These are phyloP conservation scores for Battus philenor DNA, from an alignment of 1,140 invertebrate genomes.

Conservation along the genomic window DNA sequence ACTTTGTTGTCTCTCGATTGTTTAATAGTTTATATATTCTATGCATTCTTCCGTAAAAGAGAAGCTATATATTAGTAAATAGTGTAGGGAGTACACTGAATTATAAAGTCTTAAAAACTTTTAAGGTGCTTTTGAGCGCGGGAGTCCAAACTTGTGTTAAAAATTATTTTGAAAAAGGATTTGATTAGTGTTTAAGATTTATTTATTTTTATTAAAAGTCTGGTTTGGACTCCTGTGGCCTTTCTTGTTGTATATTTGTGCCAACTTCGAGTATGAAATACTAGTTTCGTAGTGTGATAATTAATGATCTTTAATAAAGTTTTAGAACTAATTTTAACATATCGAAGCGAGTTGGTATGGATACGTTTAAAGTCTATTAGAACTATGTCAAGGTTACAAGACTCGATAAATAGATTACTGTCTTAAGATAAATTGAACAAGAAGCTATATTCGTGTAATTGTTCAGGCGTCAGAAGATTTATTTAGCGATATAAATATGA, in stretches of 20 bases:
- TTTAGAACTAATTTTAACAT: constrained; percentile 41
- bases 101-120: constrained; percentile 29
- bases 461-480: constrained; percentile 45
- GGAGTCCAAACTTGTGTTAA: constrained; percentile 37
- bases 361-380: constrained; percentile 27
- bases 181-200: constrained; percentile 59
- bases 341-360: constrained; percentile 51
- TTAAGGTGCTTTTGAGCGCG: constrained; percentile 56
- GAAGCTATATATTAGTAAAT: constrained; percentile 57
- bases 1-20: constrained; percentile 40
- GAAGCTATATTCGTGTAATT: constrained; percentile 30
- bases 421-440: constrained; percentile 33
- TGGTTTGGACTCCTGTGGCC: constrained; percentile 41
- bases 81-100: constrained; percentile 34
- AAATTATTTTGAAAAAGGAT: constrained; percentile 49
- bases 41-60: constrained; percentile 55
- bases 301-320: constrained; percentile 20
- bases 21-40: constrained; percentile 42
- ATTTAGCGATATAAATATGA: constrained; percentile 35
- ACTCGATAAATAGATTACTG: constrained; percentile 55
- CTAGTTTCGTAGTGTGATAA: constrained; percentile 25
- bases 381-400: constrained; percentile 45
- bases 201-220: constrained; percentile 44
- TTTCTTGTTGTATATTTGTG: constrained; percentile 51
- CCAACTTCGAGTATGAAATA: constrained; percentile 43